These are phyloP conservation scores for Sprattus sprattus DNA, from an alignment of 2,113 vertebrate genomes.

Conservation along the genomic window DNA sequence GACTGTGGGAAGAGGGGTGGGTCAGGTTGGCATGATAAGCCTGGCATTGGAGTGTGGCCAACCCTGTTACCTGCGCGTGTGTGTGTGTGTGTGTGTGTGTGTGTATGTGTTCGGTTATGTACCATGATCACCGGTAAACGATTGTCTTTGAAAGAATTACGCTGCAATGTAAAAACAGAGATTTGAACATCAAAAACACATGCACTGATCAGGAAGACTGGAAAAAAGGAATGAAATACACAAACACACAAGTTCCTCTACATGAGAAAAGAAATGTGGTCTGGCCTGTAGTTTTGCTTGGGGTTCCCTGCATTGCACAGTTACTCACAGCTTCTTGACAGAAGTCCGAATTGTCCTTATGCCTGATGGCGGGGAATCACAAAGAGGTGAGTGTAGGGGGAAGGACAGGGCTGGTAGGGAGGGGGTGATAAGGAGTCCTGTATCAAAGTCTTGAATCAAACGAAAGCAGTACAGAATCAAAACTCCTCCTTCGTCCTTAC, in stretches of 20 bases:
- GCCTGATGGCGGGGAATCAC: not conserved
- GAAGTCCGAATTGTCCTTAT: not conserved
- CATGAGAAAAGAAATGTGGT: not conserved
- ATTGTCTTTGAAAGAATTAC: not conserved
- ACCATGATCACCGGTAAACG: slow-evolving; percentile 13
- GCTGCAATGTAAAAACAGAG: slow-evolving; percentile 11
- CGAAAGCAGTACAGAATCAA: not conserved
- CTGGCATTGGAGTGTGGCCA: slow-evolving; percentile 8
- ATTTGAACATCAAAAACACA: slow-evolving; percentile 25
- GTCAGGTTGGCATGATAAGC: not conserved
- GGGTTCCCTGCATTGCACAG: slow-evolving; percentile 35
- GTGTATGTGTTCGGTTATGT: not conserved
- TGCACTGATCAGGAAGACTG: slow-evolving; percentile 42
- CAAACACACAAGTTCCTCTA: not conserved
- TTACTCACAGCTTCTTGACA: not conserved
- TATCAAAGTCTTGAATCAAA: not conserved
- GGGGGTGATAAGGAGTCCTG: not conserved
- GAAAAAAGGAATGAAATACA: slow-evolving; percentile 11
- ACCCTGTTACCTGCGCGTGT: not conserved
- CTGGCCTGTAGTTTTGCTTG: slow-evolving; percentile 30
- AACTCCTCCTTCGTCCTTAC: not conserved
- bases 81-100: not conserved
- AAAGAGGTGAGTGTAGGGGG: not conserved
- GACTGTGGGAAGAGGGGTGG: not conserved
- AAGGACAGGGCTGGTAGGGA: not conserved